Conservation (phyloP, 2,113 vertebrate species). For the Rhea americana region DNA sequence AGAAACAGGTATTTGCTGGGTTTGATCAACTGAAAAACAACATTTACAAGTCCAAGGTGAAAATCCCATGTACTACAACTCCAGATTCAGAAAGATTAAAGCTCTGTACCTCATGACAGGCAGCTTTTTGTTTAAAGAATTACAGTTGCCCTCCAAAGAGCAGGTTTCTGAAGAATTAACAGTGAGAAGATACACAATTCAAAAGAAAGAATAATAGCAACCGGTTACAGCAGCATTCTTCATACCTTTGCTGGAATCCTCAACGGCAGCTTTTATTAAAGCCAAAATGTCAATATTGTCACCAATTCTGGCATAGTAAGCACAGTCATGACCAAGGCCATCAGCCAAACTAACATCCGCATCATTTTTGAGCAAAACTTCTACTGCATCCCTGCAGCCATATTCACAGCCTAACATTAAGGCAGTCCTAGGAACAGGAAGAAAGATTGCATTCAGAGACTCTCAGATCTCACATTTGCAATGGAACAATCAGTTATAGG, state of each 20-base stretch:
- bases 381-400: constrained; percentile 90
- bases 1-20: neutral
- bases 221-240: fast-evolving
- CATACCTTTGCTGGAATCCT: constrained; percentile 86
- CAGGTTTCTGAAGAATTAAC: neutral
- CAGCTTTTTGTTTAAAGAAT: neutral
- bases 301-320: constrained; percentile 90
- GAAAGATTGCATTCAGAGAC: neutral
- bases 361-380: constrained; percentile 87
- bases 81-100: neutral
- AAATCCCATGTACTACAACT: neutral
- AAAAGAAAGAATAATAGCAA: neutral
- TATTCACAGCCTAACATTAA: constrained; percentile 94
- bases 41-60: neutral
- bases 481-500: fast-evolving
- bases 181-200: neutral
- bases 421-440: constrained; percentile 82
- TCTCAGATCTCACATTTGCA: fast-evolving
- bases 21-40: neutral
- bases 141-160: neutral
- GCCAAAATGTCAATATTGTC: constrained; percentile 88
- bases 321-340: constrained; percentile 85
- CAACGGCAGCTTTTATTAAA: constrained; percentile 83
- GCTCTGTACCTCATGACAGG: fast-evolving
- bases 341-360: constrained; percentile 85